phyloP scores from a whole-genome alignment of 2,797 vertebrate genomes.

The Liasis olivaceus region DNA sequence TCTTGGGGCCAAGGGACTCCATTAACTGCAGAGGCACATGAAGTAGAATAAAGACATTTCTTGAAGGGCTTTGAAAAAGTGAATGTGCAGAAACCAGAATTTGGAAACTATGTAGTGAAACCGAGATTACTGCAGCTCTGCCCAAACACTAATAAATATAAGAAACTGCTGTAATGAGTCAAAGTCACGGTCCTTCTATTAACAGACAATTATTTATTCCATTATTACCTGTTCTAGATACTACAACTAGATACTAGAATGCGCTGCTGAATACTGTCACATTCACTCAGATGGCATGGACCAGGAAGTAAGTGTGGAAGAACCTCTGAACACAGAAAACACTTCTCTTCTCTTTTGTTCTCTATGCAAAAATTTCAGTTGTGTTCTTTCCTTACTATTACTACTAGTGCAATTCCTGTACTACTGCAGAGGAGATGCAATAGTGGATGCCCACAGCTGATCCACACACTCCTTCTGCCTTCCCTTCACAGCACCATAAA shows the following conservation, averaged over 20 bases:
- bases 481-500: not conserved
- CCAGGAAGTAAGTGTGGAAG: not conserved
- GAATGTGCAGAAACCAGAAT: not conserved
- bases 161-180: not conserved
- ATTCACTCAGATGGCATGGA: not conserved
- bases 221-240: not conserved
- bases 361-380: not conserved
- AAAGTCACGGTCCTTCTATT: not conserved
- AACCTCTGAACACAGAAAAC: not conserved
- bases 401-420: not conserved
- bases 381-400: not conserved
- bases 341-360: not conserved
- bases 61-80: not conserved
- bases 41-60: not conserved
- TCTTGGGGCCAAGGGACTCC: slow-evolving; percentile 93
- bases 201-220: not conserved
- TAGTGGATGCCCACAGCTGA: not conserved
- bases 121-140: not conserved
- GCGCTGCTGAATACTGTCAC: not conserved
- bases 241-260: too few relatives aligned
- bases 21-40: slow-evolving; percentile 78
- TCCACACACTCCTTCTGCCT: not conserved
- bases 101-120: not conserved
- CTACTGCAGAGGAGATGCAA: not conserved
- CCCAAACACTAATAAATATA: not conserved